Evolutionary conservation across 2,113 vertebrate genomes (phyloP).

Genomic region (Scartelaos histophorus): DNA sequence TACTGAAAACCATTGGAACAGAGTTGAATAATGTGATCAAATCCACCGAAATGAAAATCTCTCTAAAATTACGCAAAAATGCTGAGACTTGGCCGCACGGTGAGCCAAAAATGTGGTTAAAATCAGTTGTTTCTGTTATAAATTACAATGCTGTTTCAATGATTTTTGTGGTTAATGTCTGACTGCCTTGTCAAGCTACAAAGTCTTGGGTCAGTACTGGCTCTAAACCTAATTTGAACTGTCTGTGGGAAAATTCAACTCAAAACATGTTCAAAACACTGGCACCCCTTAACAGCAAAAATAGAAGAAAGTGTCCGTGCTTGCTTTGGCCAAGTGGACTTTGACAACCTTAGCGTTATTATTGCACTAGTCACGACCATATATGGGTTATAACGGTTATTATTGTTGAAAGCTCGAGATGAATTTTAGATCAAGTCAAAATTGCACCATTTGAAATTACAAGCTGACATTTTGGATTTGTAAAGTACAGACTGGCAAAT

Average conservation of each 20-base stretch:
- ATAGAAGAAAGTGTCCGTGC: slow-evolving; percentile 33
- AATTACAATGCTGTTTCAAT: background rate
- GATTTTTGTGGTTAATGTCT: background rate
- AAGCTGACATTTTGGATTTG: slow-evolving; percentile 35
- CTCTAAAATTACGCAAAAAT: background rate
- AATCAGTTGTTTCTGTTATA: background rate
- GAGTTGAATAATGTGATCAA: background rate
- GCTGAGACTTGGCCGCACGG: background rate
- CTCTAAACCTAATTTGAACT: slow-evolving; percentile 67
- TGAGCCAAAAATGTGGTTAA: background rate
- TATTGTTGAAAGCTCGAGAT: slow-evolving; percentile 33
- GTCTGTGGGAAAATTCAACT: slow-evolving; percentile 49
- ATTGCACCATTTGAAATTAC: slow-evolving; percentile 28
- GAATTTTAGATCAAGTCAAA: slow-evolving; percentile 31
- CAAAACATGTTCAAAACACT: slow-evolving; percentile 32
- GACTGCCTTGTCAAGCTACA: background rate
- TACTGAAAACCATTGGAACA: background rate
- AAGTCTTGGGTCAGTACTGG: slow-evolving; percentile 47
- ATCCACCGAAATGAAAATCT: background rate
- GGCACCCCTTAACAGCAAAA: slow-evolving; percentile 40
- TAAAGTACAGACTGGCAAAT: slow-evolving; percentile 23
- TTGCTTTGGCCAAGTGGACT: slow-evolving; percentile 25
- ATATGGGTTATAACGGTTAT: slow-evolving; percentile 38
- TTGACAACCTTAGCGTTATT: slow-evolving; percentile 34
- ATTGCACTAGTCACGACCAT: slow-evolving; percentile 28